These are phyloP conservation scores for Athalia rosae DNA, from an alignment of 2,888 invertebrate species.

Conservation along the genomic window DNA sequence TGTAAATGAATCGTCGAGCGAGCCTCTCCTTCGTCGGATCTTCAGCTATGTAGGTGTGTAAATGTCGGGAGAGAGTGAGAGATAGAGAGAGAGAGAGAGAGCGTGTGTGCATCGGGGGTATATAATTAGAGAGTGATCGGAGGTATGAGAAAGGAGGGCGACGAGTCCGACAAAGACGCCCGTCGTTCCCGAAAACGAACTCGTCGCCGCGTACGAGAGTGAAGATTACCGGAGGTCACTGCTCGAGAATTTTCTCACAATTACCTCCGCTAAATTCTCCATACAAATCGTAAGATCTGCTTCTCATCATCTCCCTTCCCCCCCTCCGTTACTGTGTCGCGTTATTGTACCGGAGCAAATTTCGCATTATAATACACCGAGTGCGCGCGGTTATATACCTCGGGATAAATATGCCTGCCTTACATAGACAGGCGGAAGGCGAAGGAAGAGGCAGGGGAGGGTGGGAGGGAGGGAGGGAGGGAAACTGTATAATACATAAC, in stretches of 20 bases:
- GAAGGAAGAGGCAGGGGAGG: constrained; percentile 52
- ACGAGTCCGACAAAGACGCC: not conserved
- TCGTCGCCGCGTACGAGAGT: constrained; percentile 55
- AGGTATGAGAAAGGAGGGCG: not conserved
- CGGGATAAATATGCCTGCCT: constrained; percentile 65
- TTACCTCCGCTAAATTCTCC: constrained; percentile 36
- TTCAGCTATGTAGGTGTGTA: too few relatives aligned
- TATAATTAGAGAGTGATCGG: too few relatives aligned
- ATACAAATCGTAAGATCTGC: constrained; percentile 6
- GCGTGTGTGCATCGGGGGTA: too few relatives aligned
- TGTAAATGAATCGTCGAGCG: not conserved
- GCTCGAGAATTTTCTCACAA: constrained; percentile 60
- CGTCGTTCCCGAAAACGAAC: constrained; percentile 36
- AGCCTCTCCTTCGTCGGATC: not conserved
- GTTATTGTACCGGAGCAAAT: too few relatives aligned
- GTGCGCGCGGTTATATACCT: not conserved
- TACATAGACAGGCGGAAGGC: constrained; percentile 59
- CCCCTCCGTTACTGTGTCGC: constrained; percentile 10
- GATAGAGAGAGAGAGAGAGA: constrained; percentile 6
- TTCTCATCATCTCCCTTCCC: constrained; percentile 23
- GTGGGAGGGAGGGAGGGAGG: constrained; percentile 13
- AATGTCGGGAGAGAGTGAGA: not conserved
- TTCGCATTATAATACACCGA: too few relatives aligned
- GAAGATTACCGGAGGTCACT: constrained; percentile 63
- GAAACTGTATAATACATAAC: constrained; percentile 59